A percentile compares a stretch with the other conserved stretches of the same genome.
Evolutionary conservation across 2,797 vertebrate genomes (phyloP).

Genomic region (Lophura swinhoii): DNA sequence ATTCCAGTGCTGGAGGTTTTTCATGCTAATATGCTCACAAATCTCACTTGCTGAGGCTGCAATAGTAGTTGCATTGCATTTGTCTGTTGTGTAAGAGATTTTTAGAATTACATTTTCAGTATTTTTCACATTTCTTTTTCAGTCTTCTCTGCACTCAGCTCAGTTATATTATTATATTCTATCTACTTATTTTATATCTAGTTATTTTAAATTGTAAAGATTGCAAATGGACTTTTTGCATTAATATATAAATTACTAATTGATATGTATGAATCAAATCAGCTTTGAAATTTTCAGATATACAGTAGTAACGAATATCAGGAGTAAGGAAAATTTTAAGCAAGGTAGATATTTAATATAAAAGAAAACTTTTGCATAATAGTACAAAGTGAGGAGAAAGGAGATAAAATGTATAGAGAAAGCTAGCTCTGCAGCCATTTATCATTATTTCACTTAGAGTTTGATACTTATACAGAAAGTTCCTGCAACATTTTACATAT

Average conservation of each 20-base stretch:
- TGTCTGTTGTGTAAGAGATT: not conserved
- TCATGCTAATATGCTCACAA: not conserved
- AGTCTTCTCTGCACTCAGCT: not conserved
- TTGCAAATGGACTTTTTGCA: not conserved
- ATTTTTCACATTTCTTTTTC: not conserved
- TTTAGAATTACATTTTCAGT: not conserved
- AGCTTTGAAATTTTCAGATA: not conserved
- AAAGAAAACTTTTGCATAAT: not conserved
- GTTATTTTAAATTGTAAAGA: not conserved
- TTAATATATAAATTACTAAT: not conserved
- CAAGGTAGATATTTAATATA: not conserved
- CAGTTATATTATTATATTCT: not conserved
- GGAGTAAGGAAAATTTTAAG: not conserved
- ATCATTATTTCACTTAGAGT: not conserved
- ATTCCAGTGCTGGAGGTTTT: not conserved
- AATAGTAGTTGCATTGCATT: not conserved
- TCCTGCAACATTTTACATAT: not conserved
- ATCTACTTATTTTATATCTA: not conserved
- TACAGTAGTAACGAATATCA: fast-evolving
- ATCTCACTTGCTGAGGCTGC: not conserved
- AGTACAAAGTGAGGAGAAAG: not conserved
- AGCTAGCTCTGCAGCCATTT: not conserved
- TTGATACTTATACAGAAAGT: slow-evolving; percentile 1
- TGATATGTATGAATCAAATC: not conserved
- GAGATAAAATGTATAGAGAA: not conserved